Base-by-base conservation (phyloP, 2,113 vertebrate species). In the Sminthopsis crassicaudata region DNA sequence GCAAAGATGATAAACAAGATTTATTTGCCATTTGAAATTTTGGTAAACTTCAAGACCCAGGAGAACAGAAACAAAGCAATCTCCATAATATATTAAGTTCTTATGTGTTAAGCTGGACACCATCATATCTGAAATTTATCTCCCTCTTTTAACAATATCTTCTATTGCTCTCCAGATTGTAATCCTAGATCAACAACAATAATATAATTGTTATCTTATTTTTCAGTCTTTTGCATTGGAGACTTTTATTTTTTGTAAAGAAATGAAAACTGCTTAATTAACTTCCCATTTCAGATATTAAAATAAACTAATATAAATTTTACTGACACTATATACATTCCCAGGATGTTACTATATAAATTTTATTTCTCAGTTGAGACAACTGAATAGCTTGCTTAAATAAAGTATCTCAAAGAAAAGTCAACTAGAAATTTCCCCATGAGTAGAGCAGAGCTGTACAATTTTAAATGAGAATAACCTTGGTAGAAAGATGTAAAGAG, bases 201-300 rank as follows among this genome's bases (percentile, higher is more conserved):
- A 48, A 91, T 94, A 92, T 46, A 0, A 92, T 46, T 88, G 7
- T 11, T 92, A 25, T 46, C 7, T 50, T 91, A 22, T 42, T 46
- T 48, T 95, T 12, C n/a, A 54, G 6, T 0, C 67, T 94, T 96
- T 90, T 90, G 55, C 25, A 92, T 25, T 36, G 42, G 0, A 50
- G 14, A 0, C 0, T 89, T 95, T 26, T 84, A n/a, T 48, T 89
- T 60, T 84, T 89, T 53, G 95, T 8, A 92, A 60, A 93, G 50
- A 50, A 96, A 89, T 95, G 52, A 46, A 96, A 89, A 96, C 48
- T 23, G 30, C 51, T 67, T 50, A 92, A 53, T 90, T 92, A 92
- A 55, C 2, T 27, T 95, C 95, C 92, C 0, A 89, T 76, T 57
- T 90, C 26, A 60, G 27, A 84, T 95, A 96, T 91, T 93, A 93